Conservation (phyloP, 2,113 vertebrate genomes). For the Zapornia atra region DNA sequence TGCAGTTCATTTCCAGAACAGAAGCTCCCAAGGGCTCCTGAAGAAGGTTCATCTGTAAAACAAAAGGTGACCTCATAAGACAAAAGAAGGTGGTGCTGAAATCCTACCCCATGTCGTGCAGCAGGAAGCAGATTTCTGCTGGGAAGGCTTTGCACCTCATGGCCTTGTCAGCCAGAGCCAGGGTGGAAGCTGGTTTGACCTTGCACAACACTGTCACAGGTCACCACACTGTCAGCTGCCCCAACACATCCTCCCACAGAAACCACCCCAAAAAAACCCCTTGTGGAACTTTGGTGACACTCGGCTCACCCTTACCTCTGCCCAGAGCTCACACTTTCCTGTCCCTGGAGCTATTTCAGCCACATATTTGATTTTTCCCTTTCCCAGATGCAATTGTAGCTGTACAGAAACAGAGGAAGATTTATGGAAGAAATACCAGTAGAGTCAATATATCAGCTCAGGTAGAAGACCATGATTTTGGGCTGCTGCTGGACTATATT, state of each 20-base stretch:
- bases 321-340: too few species aligned
- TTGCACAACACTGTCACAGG: accelerated
- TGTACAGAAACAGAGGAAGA: not conserved
- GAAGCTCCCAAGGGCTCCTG: not conserved
- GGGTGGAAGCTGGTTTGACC: not conserved
- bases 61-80: not conserved
- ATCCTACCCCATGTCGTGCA: accelerated
- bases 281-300: not conserved
- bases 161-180: not conserved
- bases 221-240: not conserved
- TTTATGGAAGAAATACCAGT: not conserved
- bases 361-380: not conserved
- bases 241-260: not conserved
- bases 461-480: not conserved
- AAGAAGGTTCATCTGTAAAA: not conserved
- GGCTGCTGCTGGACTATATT: constrained; percentile 10
- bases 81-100: not conserved
- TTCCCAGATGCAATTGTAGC: not conserved
- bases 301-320: not conserved
- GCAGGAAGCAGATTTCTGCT: not conserved
- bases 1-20: not conserved
- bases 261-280: not conserved
- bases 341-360: not conserved
- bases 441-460: constrained; percentile 1
- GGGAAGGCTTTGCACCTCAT: not conserved